Evolutionary conservation across 2,113 vertebrate species (phyloP).

Genomic region (Prinia subflava): DNA sequence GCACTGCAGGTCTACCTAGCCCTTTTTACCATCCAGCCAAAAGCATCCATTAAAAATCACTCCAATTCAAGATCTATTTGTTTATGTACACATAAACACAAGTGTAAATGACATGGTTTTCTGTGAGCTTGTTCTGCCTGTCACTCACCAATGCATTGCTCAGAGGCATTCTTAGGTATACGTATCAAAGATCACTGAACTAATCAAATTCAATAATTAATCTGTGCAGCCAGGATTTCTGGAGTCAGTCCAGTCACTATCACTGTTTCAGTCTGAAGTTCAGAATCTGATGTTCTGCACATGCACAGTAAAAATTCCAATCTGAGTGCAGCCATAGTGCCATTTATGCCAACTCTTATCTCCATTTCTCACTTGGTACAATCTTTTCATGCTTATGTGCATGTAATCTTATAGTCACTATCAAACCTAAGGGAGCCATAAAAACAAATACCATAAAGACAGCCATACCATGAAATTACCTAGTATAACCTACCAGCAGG

Average conservation of each 20-base stretch:
- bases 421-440: neutral
- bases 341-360: neutral
- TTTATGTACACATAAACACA: neutral
- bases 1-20: neutral
- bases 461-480: neutral
- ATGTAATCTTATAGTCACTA: neutral
- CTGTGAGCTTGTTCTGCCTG: neutral
- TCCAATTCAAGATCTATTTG: neutral
- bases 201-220: slow-evolving; percentile 21
- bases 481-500: neutral
- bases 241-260: neutral
- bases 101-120: neutral
- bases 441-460: neutral
- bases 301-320: neutral
- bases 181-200: neutral
- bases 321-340: neutral
- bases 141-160: neutral
- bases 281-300: neutral
- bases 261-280: neutral
- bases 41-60: neutral
- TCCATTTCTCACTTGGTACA: neutral
- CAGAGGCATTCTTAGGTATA: neutral
- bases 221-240: neutral
- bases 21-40: neutral
- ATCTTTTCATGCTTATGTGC: neutral